Conservation (phyloP, 2,113 vertebrate species). For the Micronisus gabar region DNA sequence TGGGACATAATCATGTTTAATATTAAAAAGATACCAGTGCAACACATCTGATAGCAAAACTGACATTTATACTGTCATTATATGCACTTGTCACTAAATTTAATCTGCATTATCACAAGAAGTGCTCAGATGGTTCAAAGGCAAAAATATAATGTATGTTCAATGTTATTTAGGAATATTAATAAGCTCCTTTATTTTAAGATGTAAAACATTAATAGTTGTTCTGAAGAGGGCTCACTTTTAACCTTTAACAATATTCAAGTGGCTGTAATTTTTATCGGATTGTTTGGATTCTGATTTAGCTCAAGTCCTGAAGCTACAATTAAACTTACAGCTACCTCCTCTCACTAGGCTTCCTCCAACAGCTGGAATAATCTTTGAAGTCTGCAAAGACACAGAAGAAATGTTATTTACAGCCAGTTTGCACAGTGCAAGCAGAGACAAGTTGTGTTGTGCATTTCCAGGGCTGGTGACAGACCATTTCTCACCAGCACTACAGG, state of each 20-base stretch:
- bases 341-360: constrained; percentile 21
- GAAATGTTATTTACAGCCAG: constrained; percentile 14
- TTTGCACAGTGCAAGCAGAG: not conserved
- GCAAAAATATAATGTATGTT: constrained; percentile 29
- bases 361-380: constrained; percentile 45
- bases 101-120: constrained; percentile 21
- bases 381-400: constrained; percentile 1
- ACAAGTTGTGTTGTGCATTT: not conserved
- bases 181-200: constrained; percentile 59
- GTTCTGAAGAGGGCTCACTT: constrained; percentile 10
- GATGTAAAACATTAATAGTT: constrained; percentile 1
- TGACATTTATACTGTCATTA: constrained; percentile 46
- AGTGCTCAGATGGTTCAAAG: not conserved
- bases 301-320: constrained; percentile 46
- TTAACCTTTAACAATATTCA: constrained; percentile 45
- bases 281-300: constrained; percentile 55
- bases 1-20: not conserved
- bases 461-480: constrained; percentile 4
- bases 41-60: constrained; percentile 8
- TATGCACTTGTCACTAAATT: constrained; percentile 13
- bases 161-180: constrained; percentile 43
- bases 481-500: constrained; percentile 32
- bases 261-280: constrained; percentile 32
- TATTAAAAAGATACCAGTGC: not conserved
- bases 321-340: constrained; percentile 57